Base-by-base conservation (phyloP, 2,888 invertebrate genomes). In the Periphyllus acericola region DNA sequence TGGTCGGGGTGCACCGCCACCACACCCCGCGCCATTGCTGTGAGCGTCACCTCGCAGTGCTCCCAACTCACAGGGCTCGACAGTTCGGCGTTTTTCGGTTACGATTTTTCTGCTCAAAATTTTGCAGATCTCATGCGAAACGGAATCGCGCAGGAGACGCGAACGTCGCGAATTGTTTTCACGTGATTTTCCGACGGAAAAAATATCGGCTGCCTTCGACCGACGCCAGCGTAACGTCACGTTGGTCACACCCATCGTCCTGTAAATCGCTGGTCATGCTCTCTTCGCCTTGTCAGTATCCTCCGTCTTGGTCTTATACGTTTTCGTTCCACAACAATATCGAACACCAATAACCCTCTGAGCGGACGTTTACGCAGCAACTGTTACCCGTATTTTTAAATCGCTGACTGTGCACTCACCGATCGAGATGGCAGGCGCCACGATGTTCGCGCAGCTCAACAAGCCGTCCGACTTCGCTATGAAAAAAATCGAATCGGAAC, bases 371-470 rank as follows among this genome's bases (percentile, higher is more conserved):
- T 29, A 11, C 29, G 6, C 60, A 60, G 21, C 60, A 46, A 60
- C 25, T 25, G 25, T 71, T 32, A 4, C 14, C 29, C 29, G 0
- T 0, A 17, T 76, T 19, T 4, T 29, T 76, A 19, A 60, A 60
- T 60, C 60, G 46, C 52, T 29, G 46, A 76, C n/a, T 60, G 32
- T 46, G 25, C 9, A 81, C 52, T 1, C 14, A 40, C 60, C 60
- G 5, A 46, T 60, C 72, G 32, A 72, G 40, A 97, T 97, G 96
- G 96, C 96, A 92, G 96, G 96, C 93, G 96, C 96, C 92, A 96
- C 96, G 95, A 94, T 96, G 93, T 96, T 96, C 92, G 96, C 96
- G 93, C 94, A 94, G 95, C 90, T 92, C 94, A 94, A 90, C 95
- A 94, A 93, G 94, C 95, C 91, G 95, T 95, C 92, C 95, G 96